Conservation (phyloP, 2,888 invertebrate genomes). For the Pecten maximus region DNA sequence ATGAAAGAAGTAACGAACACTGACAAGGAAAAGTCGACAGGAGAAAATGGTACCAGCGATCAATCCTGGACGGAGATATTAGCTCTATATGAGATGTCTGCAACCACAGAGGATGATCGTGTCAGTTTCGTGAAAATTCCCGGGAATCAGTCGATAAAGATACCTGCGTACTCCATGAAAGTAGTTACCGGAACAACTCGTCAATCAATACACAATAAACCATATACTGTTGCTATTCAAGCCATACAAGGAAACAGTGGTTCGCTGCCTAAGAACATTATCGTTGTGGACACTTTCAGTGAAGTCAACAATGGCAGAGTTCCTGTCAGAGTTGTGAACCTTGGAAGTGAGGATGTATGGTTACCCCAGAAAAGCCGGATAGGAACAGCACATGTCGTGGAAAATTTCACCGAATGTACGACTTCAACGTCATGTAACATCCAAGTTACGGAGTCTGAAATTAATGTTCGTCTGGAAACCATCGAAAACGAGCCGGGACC, state of each 20-base stretch:
- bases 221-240: conserved; percentile 44
- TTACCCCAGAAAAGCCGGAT: conserved; percentile 48
- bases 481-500: neutral
- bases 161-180: too few relatives aligned
- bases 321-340: conserved; percentile 47
- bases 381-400: conserved; percentile 45
- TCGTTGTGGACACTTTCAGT: conserved; percentile 45
- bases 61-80: too few relatives aligned
- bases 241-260: conserved; percentile 40
- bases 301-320: conserved; percentile 39
- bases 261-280: conserved; percentile 42
- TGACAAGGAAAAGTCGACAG: too few relatives aligned
- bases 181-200: conserved; percentile 40
- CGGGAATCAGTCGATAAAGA: too few relatives aligned
- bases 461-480: conserved; percentile 36
- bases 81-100: too few relatives aligned
- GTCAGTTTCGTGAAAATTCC: too few relatives aligned
- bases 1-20: too few relatives aligned
- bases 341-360: conserved; percentile 46
- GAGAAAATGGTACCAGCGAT: too few relatives aligned
- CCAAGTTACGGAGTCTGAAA: conserved; percentile 38
- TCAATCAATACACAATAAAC: conserved; percentile 1
- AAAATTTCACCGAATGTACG: conserved; percentile 29
- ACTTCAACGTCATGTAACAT: conserved; percentile 23
- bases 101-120: too few relatives aligned